Evolutionary conservation across 1,140 invertebrate species (phyloP).

Genomic region (Coenobita brevimanus): DNA sequence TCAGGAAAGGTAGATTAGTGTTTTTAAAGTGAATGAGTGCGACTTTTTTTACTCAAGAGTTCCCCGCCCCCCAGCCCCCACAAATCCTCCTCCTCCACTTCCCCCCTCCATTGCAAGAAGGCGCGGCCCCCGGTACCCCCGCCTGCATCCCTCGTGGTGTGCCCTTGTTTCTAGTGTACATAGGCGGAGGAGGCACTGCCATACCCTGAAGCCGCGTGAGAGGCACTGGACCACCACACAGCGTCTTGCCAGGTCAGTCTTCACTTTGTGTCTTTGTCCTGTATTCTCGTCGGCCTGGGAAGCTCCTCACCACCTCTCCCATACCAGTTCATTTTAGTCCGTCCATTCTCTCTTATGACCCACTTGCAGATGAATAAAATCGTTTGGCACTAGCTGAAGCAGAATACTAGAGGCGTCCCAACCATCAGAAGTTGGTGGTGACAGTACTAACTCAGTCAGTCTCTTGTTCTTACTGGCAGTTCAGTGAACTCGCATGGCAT

Average conservation of each 20-base stretch:
- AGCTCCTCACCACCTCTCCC: background rate
- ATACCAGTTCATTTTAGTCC: too few relatives aligned
- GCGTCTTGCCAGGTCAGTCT: constrained; percentile 45
- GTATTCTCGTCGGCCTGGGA: too few relatives aligned
- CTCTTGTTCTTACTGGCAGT: too few relatives aligned
- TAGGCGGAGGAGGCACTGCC: constrained; percentile 51
- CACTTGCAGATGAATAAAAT: too few relatives aligned
- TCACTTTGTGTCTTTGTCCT: too few relatives aligned
- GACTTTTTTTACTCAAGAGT: constrained; percentile 53
- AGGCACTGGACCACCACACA: constrained; percentile 35
- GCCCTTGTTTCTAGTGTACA: constrained; percentile 56
- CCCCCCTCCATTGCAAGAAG: too few relatives aligned
- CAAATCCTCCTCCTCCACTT: constrained; percentile 13
- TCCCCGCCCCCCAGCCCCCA: constrained; percentile 43
- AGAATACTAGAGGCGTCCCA: too few relatives aligned
- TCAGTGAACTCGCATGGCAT: too few relatives aligned
- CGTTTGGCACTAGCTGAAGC: too few relatives aligned
- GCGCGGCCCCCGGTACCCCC: constrained; percentile 33
- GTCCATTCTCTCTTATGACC: too few relatives aligned
- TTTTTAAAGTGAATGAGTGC: constrained; percentile 55
- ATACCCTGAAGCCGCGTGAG: constrained; percentile 51
- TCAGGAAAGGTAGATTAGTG: constrained; percentile 47
- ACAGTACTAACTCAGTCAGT: too few relatives aligned
- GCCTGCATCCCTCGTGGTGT: background rate
- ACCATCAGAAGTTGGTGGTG: too few relatives aligned